Percentiles rank a stretch among this genome's conserved stretches.
Evolutionary conservation across 2,888 invertebrate genomes (phyloP).

Genomic region (Cerceris rybyensis): DNA sequence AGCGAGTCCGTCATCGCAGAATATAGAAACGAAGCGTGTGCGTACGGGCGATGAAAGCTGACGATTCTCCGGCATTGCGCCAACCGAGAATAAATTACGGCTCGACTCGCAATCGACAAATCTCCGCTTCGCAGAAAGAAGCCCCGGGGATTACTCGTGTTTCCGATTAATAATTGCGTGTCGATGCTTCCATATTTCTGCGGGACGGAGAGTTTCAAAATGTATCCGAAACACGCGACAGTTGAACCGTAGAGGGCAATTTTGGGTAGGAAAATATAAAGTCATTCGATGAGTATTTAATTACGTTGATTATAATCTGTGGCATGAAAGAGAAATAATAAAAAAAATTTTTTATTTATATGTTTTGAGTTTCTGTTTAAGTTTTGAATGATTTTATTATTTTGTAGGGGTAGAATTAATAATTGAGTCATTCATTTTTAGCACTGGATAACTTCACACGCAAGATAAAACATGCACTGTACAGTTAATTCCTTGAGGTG

Average conservation of each 20-base stretch:
- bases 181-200: not conserved
- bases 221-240: not conserved
- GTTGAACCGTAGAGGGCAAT: not conserved
- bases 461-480: no score
- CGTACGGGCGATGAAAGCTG: slow-evolving; percentile 11
- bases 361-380: no score
- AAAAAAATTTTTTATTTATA: no score
- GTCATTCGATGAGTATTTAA: no score
- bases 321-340: no score
- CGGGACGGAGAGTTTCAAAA: not conserved
- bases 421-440: no score
- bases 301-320: no score
- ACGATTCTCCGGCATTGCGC: slow-evolving; percentile 10
- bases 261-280: no score
- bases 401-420: no score
- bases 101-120: slow-evolving; percentile 13
- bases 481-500: no score
- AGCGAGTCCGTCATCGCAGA: not conserved
- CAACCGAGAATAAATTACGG: slow-evolving; percentile 10
- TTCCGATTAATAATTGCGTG: slow-evolving; percentile 8
- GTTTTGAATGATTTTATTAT: no score
- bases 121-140: slow-evolving; percentile 7
- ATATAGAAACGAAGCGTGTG: slow-evolving; percentile 6
- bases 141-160: not conserved
- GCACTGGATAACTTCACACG: no score